phyloP scores from a whole-genome alignment of 1,140 invertebrate species.

The Popillia japonica region DNA sequence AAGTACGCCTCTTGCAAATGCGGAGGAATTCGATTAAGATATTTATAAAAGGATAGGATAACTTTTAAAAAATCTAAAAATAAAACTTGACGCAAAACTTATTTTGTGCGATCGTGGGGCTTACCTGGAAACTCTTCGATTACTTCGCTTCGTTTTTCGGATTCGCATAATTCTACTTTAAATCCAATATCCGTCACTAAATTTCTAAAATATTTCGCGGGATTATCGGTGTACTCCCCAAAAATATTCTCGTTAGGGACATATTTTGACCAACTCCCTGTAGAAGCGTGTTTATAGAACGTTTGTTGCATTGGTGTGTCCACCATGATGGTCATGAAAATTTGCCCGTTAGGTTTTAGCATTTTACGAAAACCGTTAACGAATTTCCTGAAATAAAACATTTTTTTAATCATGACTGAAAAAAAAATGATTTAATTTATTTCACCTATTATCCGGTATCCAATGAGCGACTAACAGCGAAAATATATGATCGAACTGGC shows the following conservation, averaged over 20 bases:
- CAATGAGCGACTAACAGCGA: not conserved
- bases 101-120: not conserved
- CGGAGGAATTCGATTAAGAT: not conserved
- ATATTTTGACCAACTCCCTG: not conserved
- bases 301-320: not conserved
- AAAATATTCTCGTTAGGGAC: not conserved
- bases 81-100: not conserved
- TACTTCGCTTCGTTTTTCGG: not conserved
- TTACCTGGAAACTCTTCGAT: not conserved
- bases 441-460: conserved; percentile 14
- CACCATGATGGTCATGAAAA: not conserved
- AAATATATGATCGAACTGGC: not conserved
- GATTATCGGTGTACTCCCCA: not conserved
- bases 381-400: not conserved
- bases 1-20: not conserved
- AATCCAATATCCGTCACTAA: not conserved
- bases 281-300: not conserved
- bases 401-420: not conserved
- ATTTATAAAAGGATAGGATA: not conserved
- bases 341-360: not conserved
- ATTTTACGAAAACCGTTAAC: not conserved
- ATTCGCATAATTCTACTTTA: not conserved
- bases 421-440: no score
- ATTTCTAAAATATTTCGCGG: not conserved
- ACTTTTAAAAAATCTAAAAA: not conserved